Base-by-base conservation (phyloP, 1,140 invertebrate genomes). In the Platyura marginata region DNA sequence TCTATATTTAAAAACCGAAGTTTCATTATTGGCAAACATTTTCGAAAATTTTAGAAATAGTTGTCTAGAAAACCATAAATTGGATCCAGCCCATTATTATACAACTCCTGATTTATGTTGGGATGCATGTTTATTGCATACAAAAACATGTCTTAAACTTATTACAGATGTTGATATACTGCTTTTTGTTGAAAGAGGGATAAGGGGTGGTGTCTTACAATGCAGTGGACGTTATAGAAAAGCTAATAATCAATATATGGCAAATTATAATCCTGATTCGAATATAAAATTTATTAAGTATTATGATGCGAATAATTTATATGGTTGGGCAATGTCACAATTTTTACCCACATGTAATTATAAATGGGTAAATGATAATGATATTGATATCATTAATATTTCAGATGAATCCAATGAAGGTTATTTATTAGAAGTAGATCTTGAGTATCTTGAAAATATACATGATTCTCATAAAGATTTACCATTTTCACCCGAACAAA, bases 1-100 rank as follows among this genome's bases (percentile, higher is more conserved):
- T 47, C 39, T 63, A 5, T 67, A 66, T 51, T 36, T 64, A n/a
- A 62, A 59, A 57, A 59, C 55, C 15, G 62, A 66, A 46, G 56
- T 63, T 38, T 41, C 64, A 15, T 34, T 65, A 8, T 45, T 64
- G 21, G 48, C 51, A 9, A 62, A 62, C 47, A 47, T 63, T 13
- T 60, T 63, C 51, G 55, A 62, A 59, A 59, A 57, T 51, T 64
- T 64, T 44, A 13, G 53, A 21, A 34, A 48, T 16, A 10, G 6
- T 13, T 36, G 10, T 16, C 6, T 36, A 16, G 16, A 10, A 10
- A 10, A 8, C 10, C 51, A 63, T 50, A 21, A 41, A 15, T 46
- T 65, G 42, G 22, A 41, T 41, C 40, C 40, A 29, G n/a, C 9
- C 15, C 40, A 41, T 10, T 41, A 41, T 41, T 41, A 10, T n/a